Evolutionary conservation across 2,797 vertebrate genomes (phyloP).

Genomic region (Octomys mimax): DNA sequence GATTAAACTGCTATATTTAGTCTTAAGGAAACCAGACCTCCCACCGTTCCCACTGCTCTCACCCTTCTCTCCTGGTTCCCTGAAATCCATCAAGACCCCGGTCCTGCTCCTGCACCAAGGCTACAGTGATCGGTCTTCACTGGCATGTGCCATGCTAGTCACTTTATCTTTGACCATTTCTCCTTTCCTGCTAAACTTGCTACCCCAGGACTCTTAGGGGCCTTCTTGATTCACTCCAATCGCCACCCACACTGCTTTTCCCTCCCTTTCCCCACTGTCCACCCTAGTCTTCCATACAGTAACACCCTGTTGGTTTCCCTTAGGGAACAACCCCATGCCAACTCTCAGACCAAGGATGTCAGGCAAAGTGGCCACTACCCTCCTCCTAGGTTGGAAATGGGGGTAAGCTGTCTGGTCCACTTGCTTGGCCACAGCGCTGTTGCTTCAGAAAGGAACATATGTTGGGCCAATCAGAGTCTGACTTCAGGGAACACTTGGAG

Average conservation of each 20-base stretch:
- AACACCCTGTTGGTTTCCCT: background rate
- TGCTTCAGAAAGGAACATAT: background rate
- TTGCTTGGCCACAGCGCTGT: background rate
- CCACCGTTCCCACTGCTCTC: rapidly evolving
- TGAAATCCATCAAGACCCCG: background rate
- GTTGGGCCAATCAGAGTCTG: background rate
- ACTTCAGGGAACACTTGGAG: background rate
- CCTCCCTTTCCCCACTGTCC: background rate
- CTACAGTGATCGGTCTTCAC: background rate
- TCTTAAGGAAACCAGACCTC: background rate
- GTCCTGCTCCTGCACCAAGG: background rate
- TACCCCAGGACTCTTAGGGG: background rate
- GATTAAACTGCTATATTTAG: background rate
- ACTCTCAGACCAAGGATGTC: background rate
- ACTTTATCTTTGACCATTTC: background rate
- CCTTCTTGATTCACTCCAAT: background rate
- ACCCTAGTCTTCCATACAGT: background rate
- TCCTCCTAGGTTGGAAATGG: background rate
- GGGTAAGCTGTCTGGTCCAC: background rate
- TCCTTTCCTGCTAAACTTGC: background rate
- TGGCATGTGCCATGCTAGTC: background rate
- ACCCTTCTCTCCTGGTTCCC: background rate
- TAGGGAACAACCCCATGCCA: background rate
- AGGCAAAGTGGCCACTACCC: background rate
- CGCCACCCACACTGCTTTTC: rapidly evolving